Evolutionary conservation across 1,140 invertebrate genomes (phyloP).

Genomic region (Dreissena rostriformis): DNA sequence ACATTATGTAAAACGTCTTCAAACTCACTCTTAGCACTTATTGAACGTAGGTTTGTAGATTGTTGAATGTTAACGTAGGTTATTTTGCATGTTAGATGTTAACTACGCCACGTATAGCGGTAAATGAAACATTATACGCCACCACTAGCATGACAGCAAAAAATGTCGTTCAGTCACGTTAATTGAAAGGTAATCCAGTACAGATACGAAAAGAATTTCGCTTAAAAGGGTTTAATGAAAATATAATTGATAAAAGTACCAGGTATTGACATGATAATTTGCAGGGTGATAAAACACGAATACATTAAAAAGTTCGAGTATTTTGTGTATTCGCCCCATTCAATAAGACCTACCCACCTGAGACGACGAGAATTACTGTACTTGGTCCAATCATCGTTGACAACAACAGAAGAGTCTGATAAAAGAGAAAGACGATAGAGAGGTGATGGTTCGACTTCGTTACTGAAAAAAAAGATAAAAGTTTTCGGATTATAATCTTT

Average conservation of each 20-base stretch:
- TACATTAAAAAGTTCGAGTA: neutral
- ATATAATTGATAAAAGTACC: neutral
- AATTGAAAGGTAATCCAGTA: neutral
- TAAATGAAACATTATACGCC: no score
- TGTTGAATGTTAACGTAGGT: no score
- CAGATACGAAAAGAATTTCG: neutral
- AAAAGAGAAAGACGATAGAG: slow-evolving; percentile 71
- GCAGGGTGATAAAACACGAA: neutral
- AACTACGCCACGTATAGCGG: no score
- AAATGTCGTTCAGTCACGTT: no score
- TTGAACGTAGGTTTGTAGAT: no score
- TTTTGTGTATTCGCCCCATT: neutral
- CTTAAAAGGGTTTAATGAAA: neutral
- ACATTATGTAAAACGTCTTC: no score
- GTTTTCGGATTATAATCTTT: no score
- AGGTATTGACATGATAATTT: neutral
- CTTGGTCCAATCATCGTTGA: slow-evolving; percentile 85
- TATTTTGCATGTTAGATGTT: no score
- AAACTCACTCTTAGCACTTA: no score
- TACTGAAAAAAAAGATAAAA: neutral
- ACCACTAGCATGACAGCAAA: no score
- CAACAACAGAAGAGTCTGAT: slow-evolving; percentile 80
- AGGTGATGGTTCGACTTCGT: slow-evolving; percentile 81
- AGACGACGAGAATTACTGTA: slow-evolving; percentile 85
- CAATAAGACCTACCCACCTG: slow-evolving; percentile 79